phyloP scores from a whole-genome alignment of 2,888 invertebrate genomes.

The Neria commutata region DNA sequence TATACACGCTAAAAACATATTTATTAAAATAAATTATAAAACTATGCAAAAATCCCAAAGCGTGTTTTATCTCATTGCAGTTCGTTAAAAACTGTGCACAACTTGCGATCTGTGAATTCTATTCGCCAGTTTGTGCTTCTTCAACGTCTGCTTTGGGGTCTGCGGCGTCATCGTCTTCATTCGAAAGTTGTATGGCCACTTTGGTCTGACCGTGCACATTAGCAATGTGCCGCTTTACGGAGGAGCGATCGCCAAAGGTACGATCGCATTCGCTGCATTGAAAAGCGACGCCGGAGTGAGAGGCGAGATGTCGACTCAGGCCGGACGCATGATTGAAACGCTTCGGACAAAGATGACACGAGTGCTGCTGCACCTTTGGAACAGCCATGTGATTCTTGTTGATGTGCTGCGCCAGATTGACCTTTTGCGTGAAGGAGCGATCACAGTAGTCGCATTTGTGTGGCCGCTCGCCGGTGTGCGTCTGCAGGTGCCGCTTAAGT shows the following conservation, averaged over 20 bases:
- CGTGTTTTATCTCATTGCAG: no score
- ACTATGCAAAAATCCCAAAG: no score
- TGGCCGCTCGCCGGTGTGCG: slow-evolving; percentile 68
- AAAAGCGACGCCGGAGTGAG: slow-evolving; percentile 71
- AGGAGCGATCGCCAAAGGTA: slow-evolving; percentile 75
- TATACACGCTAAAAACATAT: no score
- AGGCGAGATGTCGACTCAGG: slow-evolving; percentile 71
- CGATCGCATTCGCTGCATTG: slow-evolving; percentile 71
- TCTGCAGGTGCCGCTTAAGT: slow-evolving; percentile 68
- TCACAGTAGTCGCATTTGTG: slow-evolving; percentile 71
- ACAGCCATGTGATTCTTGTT: slow-evolving; percentile 66
- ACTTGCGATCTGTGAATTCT: no score
- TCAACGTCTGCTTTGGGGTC: slow-evolving; percentile 5
- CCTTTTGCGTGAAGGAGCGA: slow-evolving; percentile 76
- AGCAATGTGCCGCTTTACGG: slow-evolving; percentile 69
- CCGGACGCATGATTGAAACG: slow-evolving; percentile 67
- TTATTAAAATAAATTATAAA: no score
- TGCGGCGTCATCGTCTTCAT: neutral
- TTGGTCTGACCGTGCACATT: slow-evolving; percentile 54
- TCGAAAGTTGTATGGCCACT: slow-evolving; percentile 9
- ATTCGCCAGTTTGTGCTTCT: no score
- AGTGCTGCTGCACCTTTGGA: slow-evolving; percentile 68
- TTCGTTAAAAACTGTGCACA: no score
- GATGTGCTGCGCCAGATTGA: slow-evolving; percentile 70
- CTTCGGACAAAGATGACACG: slow-evolving; percentile 71